phyloP scores from a whole-genome alignment of 2,797 vertebrate genomes.

The Pipistrellus kuhlii region DNA sequence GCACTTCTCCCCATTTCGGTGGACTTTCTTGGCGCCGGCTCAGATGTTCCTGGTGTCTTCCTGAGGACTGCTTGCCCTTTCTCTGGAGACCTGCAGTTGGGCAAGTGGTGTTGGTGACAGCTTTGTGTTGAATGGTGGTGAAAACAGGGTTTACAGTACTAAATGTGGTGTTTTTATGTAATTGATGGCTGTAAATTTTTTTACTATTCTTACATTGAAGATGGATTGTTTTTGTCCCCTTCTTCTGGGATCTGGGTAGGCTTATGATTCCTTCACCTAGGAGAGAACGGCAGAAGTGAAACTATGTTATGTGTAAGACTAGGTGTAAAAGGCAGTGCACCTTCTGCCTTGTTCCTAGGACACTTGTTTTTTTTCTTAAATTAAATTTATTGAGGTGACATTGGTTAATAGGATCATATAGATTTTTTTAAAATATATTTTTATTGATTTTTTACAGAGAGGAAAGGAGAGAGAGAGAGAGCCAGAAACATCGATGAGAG shows the following conservation, averaged over 20 bases:
- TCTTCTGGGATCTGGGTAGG: not conserved
- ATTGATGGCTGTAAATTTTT: not conserved
- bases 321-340: not conserved
- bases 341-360: not conserved
- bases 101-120: not conserved
- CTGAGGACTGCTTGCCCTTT: not conserved
- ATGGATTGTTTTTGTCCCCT: not conserved
- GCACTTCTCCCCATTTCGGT: not conserved
- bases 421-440: too few relatives aligned
- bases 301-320: not conserved
- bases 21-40: not conserved
- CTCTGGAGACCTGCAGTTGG: not conserved
- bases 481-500: too few relatives aligned
- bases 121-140: not conserved
- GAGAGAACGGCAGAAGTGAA: not conserved
- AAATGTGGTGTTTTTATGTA: not conserved
- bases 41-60: not conserved
- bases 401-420: not conserved
- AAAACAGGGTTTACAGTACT: not conserved
- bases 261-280: not conserved
- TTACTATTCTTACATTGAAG: not conserved
- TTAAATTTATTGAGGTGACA: not conserved
- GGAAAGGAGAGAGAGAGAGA: too few relatives aligned
- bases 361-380: not conserved
- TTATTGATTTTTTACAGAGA: too few relatives aligned